phyloP scores from a whole-genome alignment of 2,113 vertebrate species.

The Rhipidura dahli region DNA sequence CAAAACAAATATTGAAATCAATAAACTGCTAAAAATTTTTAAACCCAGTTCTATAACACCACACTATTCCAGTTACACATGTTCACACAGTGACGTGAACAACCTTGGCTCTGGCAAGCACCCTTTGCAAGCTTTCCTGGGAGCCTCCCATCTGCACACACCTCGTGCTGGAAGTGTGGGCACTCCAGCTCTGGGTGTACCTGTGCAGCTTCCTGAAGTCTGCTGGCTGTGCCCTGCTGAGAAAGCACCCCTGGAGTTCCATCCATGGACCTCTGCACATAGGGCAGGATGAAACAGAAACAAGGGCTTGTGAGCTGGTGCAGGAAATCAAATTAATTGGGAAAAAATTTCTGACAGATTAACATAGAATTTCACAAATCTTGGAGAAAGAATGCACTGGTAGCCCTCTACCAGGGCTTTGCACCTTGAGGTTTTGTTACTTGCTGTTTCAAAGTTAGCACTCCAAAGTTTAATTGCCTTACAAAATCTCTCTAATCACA shows the following conservation, averaged over 20 bases:
- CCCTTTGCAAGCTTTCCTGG: neutral
- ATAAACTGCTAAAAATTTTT: neutral
- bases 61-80: neutral
- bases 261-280: rapidly evolving
- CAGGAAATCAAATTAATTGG: neutral
- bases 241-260: no score
- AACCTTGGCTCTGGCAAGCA: neutral
- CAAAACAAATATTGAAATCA: rapidly evolving
- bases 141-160: neutral
- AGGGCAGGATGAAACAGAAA: neutral
- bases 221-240: neutral
- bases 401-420: neutral
- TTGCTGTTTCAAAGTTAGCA: neutral
- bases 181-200: neutral
- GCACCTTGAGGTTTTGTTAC: neutral
- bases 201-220: neutral
- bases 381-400: neutral
- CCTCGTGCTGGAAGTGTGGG: neutral
- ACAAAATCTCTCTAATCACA: neutral
- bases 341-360: neutral
- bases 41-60: neutral
- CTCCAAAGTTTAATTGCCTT: neutral
- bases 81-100: rapidly evolving
- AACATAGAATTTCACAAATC: neutral
- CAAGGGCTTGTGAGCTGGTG: neutral